These are phyloP conservation scores for Upupa epops DNA, from an alignment of 2,113 vertebrate genomes.

Conservation along the genomic window DNA sequence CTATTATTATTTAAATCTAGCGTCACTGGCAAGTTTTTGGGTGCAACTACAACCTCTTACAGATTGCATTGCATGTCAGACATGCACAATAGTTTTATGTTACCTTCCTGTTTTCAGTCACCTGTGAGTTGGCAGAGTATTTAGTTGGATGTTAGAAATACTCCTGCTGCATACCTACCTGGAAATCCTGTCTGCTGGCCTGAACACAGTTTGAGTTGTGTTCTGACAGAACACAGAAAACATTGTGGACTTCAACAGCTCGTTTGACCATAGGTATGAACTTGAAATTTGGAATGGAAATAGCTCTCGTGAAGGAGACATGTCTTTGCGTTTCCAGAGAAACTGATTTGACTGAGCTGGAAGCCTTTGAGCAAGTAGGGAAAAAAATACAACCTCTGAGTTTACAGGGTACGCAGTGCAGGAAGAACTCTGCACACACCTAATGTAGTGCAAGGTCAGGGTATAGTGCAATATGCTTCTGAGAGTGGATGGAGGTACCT, in stretches of 20 bases:
- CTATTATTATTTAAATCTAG: not conserved
- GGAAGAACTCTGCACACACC: not conserved
- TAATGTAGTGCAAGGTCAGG: not conserved
- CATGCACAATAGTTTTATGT: not conserved
- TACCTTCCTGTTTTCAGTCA: not conserved
- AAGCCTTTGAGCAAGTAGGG: slow-evolving; percentile 4
- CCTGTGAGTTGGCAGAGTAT: not conserved
- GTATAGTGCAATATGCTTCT: not conserved
- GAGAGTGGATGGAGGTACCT: not conserved
- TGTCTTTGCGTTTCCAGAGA: not conserved
- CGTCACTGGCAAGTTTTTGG: not conserved
- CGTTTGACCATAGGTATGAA: slow-evolving; percentile 23
- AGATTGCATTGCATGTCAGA: not conserved
- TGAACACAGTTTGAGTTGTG: not conserved
- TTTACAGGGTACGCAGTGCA: not conserved
- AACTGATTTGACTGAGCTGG: slow-evolving; percentile 16
- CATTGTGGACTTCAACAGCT: not conserved
- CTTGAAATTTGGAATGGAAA: slow-evolving; percentile 36
- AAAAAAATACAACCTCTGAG: not conserved
- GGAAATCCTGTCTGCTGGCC: not conserved
- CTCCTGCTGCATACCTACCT: not conserved
- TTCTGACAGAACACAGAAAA: not conserved
- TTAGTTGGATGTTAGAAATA: not conserved
- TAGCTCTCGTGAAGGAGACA: slow-evolving; percentile 6
- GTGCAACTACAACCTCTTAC: not conserved